A percentile compares a stretch with the other conserved stretches of the same genome.
Conservation (phyloP, 2,888 invertebrate genomes). For the Lasius fuliginosus region DNA sequence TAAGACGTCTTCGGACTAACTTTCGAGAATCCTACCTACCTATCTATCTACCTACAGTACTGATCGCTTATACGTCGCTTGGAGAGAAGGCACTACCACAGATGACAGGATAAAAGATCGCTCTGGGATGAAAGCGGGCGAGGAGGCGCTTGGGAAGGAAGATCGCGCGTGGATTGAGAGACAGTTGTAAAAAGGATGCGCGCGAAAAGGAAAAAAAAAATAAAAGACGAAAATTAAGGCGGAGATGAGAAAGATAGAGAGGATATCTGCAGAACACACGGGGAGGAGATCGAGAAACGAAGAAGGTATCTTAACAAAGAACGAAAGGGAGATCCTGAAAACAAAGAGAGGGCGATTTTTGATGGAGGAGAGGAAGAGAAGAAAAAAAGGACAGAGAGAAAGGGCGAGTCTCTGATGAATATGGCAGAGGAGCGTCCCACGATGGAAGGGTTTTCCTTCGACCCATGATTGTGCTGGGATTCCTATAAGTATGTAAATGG, state of each 20-base stretch:
- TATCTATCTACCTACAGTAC: not conserved
- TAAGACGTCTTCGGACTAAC: slow-evolving; percentile 81
- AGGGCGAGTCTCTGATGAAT: slow-evolving; percentile 31
- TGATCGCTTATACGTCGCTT: slow-evolving; percentile 44
- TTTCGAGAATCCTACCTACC: slow-evolving; percentile 65
- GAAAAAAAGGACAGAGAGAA: slow-evolving; percentile 29
- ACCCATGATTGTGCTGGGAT: slow-evolving; percentile 52
- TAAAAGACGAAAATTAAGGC: slow-evolving; percentile 59
- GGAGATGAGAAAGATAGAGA: slow-evolving; percentile 27
- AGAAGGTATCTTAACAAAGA: slow-evolving; percentile 41
- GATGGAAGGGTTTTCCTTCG: slow-evolving; percentile 65
- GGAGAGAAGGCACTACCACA: not conserved
- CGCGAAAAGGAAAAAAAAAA: not conserved
- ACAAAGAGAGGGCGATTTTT: slow-evolving; percentile 26
- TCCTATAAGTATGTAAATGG: slow-evolving; percentile 80
- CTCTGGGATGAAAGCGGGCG: not conserved
- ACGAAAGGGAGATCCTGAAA: slow-evolving; percentile 13
- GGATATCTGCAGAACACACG: slow-evolving; percentile 1
- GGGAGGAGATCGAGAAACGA: slow-evolving; percentile 42
- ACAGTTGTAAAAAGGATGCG: slow-evolving; percentile 22
- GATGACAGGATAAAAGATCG: not conserved
- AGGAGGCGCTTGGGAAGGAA: slow-evolving; percentile 4
- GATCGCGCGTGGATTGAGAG: slow-evolving; percentile 38
- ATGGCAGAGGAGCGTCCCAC: slow-evolving; percentile 37
- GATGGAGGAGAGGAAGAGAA: slow-evolving; percentile 2